A percentile compares a stretch with the other conserved stretches of the same genome.
phyloP scores from a whole-genome alignment of 2,113 vertebrate species.

The Oncorhynchus nerka region DNA sequence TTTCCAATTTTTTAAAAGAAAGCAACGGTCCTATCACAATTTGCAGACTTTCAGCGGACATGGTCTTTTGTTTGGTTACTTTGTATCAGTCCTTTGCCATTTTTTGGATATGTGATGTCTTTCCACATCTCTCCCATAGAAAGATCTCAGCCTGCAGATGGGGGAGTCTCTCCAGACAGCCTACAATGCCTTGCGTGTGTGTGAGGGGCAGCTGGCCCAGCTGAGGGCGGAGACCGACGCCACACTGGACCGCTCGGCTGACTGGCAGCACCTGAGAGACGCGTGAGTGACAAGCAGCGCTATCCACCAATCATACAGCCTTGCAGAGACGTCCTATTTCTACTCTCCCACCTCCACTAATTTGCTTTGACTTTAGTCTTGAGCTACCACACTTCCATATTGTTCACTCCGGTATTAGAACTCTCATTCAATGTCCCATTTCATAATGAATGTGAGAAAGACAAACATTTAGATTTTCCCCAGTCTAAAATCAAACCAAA shows the following conservation, averaged over 20 bases:
- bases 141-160: conserved; percentile 43
- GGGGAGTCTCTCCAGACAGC: conserved; percentile 48
- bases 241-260: neutral
- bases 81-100: neutral
- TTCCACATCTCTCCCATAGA: conserved; percentile 44
- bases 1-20: neutral
- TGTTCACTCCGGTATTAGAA: too few relatives aligned
- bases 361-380: too few relatives aligned
- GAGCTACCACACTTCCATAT: too few relatives aligned
- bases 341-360: too few relatives aligned
- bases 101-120: neutral
- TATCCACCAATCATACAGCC: neutral
- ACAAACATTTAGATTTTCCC: too few relatives aligned
- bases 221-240: conserved; percentile 48
- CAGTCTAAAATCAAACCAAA: too few relatives aligned
- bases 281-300: conserved; percentile 46
- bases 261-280: conserved; percentile 55
- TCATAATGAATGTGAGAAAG: too few relatives aligned
- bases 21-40: too few relatives aligned
- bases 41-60: too few relatives aligned
- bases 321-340: too few relatives aligned
- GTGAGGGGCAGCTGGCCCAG: conserved; percentile 48
- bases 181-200: conserved; percentile 54
- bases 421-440: too few relatives aligned
- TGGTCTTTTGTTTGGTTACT: too few relatives aligned